phyloP scores from a whole-genome alignment of 2,113 vertebrate genomes.

The Passer montanus region DNA sequence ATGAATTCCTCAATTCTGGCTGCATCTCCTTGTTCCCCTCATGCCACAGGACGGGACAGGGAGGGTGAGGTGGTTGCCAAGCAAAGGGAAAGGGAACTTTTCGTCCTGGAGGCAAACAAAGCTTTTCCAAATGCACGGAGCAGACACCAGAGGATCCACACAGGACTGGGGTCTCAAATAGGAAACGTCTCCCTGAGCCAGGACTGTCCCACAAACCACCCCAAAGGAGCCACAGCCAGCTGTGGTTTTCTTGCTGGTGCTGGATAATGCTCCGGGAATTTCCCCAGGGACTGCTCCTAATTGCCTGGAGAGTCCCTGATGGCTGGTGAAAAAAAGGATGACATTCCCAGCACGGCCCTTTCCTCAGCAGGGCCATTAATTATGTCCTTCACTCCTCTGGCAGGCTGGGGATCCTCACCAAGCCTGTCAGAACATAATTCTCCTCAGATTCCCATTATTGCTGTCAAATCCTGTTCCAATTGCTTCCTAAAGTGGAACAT shows the following conservation, averaged over 20 bases:
- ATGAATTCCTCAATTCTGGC: accelerated
- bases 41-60: neutral
- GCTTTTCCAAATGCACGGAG: neutral
- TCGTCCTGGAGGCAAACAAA: neutral
- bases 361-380: neutral
- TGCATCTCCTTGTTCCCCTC: neutral
- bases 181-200: neutral
- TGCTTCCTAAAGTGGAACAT: neutral
- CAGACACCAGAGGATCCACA: neutral
- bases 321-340: neutral
- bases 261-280: neutral
- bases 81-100: neutral
- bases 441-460: conserved; percentile 15
- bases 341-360: accelerated
- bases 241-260: neutral
- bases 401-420: neutral
- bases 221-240: accelerated
- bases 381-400: neutral
- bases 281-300: neutral
- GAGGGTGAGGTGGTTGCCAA: neutral
- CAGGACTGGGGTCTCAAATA: accelerated
- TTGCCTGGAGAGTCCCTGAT: neutral
- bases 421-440: neutral
- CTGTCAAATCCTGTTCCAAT: neutral
- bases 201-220: neutral